These are phyloP conservation scores for Orthonevra nobilis DNA, from an alignment of 2,888 invertebrate genomes.

Conservation along the genomic window DNA sequence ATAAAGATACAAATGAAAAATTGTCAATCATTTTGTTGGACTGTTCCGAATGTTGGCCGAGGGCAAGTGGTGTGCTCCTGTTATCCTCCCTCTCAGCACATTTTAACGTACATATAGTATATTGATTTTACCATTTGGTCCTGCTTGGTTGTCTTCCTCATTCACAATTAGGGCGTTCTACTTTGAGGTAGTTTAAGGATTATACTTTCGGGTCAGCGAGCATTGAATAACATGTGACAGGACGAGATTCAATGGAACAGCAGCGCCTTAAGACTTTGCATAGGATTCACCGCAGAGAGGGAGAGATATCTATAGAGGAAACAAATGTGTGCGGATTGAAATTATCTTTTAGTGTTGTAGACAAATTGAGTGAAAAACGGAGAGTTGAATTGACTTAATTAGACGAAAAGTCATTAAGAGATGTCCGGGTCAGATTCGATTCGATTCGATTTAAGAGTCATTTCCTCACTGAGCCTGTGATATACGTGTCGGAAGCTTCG, in stretches of 20 bases:
- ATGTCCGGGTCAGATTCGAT: no score
- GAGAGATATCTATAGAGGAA: constrained; percentile 30
- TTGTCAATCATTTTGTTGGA: constrained; percentile 47
- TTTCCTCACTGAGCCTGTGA: no score
- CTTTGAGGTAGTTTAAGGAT: constrained; percentile 55
- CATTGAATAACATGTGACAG: constrained; percentile 34
- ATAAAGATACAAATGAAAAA: constrained; percentile 60
- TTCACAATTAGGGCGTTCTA: constrained; percentile 1
- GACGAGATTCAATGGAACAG: constrained; percentile 5
- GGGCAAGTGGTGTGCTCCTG: not conserved
- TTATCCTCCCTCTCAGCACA: not conserved
- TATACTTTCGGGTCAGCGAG: constrained; percentile 27
- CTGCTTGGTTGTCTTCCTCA: no score
- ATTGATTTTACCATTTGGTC: constrained; percentile 41
- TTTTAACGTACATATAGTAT: no score
- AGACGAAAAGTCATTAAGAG: constrained; percentile 10
- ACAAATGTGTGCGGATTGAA: not conserved
- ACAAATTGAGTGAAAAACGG: constrained; percentile 30
- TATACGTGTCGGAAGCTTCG: no score
- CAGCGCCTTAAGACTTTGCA: not conserved
- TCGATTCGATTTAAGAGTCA: no score
- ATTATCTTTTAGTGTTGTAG: constrained; percentile 8
- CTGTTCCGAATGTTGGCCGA: not conserved
- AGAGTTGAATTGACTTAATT: constrained; percentile 34
- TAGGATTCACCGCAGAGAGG: constrained; percentile 13